Evolutionary conservation across 2,113 vertebrate species (phyloP).

Genomic region (Ciconia boyciana): DNA sequence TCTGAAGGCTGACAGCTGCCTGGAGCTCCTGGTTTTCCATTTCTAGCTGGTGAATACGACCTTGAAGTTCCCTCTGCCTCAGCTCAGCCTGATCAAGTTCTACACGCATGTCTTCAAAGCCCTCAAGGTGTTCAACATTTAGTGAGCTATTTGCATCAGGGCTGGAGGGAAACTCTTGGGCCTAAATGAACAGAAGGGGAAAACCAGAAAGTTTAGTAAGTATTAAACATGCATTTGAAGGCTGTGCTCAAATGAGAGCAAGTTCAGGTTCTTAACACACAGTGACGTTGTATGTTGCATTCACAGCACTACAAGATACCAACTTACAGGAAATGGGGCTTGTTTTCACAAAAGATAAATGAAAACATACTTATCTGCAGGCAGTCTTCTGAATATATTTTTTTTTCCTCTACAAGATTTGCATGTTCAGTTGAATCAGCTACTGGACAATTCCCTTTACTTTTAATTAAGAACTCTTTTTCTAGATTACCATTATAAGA

Average conservation of each 20-base stretch:
- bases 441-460: background rate
- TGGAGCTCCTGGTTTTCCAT: slow-evolving; percentile 83
- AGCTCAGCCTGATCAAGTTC: slow-evolving; percentile 90
- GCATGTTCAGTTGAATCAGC: background rate
- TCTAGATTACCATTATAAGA: background rate
- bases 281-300: background rate
- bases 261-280: background rate
- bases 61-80: slow-evolving; percentile 78
- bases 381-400: background rate
- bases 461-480: background rate
- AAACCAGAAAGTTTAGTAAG: background rate
- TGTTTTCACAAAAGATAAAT: background rate
- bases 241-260: background rate
- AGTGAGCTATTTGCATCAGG: slow-evolving; percentile 79
- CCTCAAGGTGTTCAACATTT: slow-evolving; percentile 76
- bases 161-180: slow-evolving; percentile 79
- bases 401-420: background rate
- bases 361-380: background rate
- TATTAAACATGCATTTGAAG: background rate
- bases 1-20: slow-evolving; percentile 34
- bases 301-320: background rate
- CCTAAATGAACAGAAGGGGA: slow-evolving; percentile 56
- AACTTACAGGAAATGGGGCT: background rate
- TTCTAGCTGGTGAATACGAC: slow-evolving; percentile 81
- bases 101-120: slow-evolving; percentile 84